A percentile compares a stretch with the other conserved stretches of the same genome.
Evolutionary conservation across 2,888 invertebrate species (phyloP).

Genomic region (Axea sp.): DNA sequence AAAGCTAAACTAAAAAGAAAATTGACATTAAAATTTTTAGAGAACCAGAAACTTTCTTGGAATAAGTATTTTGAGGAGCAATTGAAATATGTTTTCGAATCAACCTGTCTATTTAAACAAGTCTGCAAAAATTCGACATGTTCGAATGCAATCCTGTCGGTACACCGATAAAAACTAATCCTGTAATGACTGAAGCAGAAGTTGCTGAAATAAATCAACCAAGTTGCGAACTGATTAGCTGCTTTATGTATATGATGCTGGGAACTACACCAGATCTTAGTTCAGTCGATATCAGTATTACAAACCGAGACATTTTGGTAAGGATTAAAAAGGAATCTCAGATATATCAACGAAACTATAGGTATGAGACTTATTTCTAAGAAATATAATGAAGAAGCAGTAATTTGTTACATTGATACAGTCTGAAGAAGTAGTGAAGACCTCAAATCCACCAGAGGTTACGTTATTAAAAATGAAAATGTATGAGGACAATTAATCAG

Average conservation of each 20-base stretch:
- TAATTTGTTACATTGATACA: slow-evolving; percentile 63
- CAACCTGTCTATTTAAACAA: slow-evolving; percentile 64
- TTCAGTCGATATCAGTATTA: slow-evolving; percentile 40
- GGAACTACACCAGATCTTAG: slow-evolving; percentile 52
- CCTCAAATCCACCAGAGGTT: slow-evolving; percentile 64
- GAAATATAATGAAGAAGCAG: slow-evolving; percentile 4
- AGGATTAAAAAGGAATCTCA: slow-evolving; percentile 63
- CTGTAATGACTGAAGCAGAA: background rate
- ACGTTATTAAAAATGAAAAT: slow-evolving; percentile 19
- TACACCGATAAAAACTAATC: slow-evolving; percentile 64
- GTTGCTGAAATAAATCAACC: slow-evolving; percentile 20
- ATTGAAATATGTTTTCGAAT: slow-evolving; percentile 35
- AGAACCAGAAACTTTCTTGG: slow-evolving; percentile 63
- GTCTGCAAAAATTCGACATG: slow-evolving; percentile 66
- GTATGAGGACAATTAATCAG: slow-evolving; percentile 63
- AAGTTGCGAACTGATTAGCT: slow-evolving; percentile 59
- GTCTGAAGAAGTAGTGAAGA: slow-evolving; percentile 64
- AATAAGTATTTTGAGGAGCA: background rate
- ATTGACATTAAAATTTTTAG: slow-evolving; percentile 68
- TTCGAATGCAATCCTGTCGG: slow-evolving; percentile 62
- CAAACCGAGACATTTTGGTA: slow-evolving; percentile 58
- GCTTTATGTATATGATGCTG: slow-evolving; percentile 55
- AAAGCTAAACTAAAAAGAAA: slow-evolving; percentile 5
- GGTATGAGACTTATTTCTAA: slow-evolving; percentile 56
- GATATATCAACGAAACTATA: no score